Evolutionary conservation across 2,797 vertebrate species (phyloP).

Genomic region (Paratrypauchen microcephalus): DNA sequence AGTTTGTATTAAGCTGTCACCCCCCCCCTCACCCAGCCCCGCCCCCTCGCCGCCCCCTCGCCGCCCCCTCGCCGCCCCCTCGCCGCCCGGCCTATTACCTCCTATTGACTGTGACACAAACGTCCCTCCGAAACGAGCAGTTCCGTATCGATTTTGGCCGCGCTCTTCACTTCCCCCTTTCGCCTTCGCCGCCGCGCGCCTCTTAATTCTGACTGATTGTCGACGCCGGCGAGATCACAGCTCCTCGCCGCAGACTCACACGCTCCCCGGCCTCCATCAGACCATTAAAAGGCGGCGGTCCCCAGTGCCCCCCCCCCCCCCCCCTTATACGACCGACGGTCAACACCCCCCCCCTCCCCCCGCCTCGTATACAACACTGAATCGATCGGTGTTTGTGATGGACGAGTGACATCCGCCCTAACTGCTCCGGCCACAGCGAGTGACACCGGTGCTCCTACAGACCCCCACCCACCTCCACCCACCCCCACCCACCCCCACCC

Average conservation of each 20-base stretch:
- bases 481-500: too few relatives aligned
- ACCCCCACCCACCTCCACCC: too few relatives aligned
- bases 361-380: constrained; percentile 46
- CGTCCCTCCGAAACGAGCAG: constrained; percentile 98
- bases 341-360: constrained; percentile 60
- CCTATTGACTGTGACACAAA: constrained; percentile 99
- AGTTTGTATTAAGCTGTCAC: constrained; percentile 84
- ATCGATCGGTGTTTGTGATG: constrained; percentile 65
- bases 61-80: constrained; percentile 55
- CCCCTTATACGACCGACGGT: constrained; percentile 53
- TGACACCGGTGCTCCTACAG: constrained; percentile 13
- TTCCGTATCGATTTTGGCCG: constrained; percentile 97
- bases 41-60: constrained; percentile 56
- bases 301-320: constrained; percentile 72
- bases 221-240: constrained; percentile 86
- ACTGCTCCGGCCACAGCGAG: constrained; percentile 73
- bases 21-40: constrained; percentile 83
- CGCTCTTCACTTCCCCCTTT: constrained; percentile 94
- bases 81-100: constrained; percentile 97
- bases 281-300: constrained; percentile 81
- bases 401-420: constrained; percentile 53
- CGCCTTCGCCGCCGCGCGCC: too few relatives aligned
- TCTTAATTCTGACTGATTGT: constrained; percentile 93
- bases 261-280: constrained; percentile 81
- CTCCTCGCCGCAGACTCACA: constrained; percentile 66